Evolutionary conservation across 2,888 invertebrate genomes (phyloP).

Genomic region (Subacronicta megacephala): DNA sequence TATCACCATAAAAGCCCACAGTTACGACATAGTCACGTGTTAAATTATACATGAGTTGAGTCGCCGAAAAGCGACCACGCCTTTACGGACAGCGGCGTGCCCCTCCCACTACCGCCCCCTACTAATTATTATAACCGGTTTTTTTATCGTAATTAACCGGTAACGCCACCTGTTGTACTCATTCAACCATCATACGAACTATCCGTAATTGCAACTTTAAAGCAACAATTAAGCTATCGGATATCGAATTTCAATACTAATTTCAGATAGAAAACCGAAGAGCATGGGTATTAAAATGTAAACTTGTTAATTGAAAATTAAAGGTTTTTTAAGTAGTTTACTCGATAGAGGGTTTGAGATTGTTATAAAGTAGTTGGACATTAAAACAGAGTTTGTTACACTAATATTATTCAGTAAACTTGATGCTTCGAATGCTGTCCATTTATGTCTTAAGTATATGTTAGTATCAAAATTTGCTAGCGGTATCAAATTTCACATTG

Average conservation of each 20-base stretch:
- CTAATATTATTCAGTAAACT: too few relatives aligned
- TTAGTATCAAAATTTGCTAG: too few relatives aligned
- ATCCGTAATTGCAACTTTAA: slow-evolving; percentile 63
- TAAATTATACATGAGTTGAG: slow-evolving; percentile 74
- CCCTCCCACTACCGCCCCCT: slow-evolving; percentile 84
- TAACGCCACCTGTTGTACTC: slow-evolving; percentile 82
- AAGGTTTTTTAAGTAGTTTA: too few relatives aligned
- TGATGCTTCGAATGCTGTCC: too few relatives aligned
- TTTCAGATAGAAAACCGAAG: slow-evolving; percentile 35
- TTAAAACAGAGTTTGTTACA: not conserved
- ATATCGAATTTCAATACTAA: slow-evolving; percentile 53
- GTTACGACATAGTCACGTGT: slow-evolving; percentile 62
- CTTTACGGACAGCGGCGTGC: slow-evolving; percentile 64
- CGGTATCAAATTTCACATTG: not conserved
- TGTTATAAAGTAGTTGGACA: too few relatives aligned
- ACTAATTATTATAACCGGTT: slow-evolving; percentile 88
- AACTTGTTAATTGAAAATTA: too few relatives aligned
- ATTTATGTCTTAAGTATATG: too few relatives aligned
- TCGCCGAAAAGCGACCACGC: slow-evolving; percentile 75
- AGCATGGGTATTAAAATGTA: too few relatives aligned
- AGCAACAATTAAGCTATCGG: slow-evolving; percentile 53
- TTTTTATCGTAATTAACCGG: slow-evolving; percentile 83
- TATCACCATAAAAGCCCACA: slow-evolving; percentile 62
- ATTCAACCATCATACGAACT: slow-evolving; percentile 59
- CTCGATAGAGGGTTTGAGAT: too few relatives aligned